These are phyloP conservation scores for Colistium nudipinnis DNA, from an alignment of 2,113 vertebrate genomes.

Conservation along the genomic window DNA sequence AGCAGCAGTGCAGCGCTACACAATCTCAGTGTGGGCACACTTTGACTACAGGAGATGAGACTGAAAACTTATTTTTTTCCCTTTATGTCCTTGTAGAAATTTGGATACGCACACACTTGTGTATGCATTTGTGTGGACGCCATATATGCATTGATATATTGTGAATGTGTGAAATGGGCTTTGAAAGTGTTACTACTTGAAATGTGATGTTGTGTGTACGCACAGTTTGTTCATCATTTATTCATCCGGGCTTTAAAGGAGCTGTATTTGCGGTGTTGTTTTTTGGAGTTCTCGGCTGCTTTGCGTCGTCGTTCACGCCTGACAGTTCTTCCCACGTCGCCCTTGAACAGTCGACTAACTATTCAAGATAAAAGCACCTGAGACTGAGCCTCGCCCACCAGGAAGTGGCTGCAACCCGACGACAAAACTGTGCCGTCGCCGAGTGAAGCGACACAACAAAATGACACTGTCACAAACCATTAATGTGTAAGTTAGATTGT, in stretches of 20 bases:
- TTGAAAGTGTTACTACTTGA: neutral
- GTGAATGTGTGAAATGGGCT: neutral
- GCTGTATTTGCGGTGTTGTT: neutral
- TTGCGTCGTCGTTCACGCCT: neutral
- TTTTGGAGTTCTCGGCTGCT: neutral
- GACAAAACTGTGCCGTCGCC: neutral
- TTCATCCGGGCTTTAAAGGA: neutral
- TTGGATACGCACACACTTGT: neutral
- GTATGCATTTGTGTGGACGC: neutral
- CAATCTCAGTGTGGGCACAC: slow-evolving; percentile 35
- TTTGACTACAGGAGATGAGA: slow-evolving; percentile 11
- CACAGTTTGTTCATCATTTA: neutral
- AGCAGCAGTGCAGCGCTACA: slow-evolving; percentile 31
- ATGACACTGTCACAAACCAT: neutral
- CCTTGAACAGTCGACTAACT: slow-evolving; percentile 8
- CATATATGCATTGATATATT: neutral
- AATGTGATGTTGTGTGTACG: neutral
- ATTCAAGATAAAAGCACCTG: slow-evolving; percentile 6
- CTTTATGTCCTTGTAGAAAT: neutral
- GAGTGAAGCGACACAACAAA: neutral
- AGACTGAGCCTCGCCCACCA: neutral
- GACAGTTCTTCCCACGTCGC: slow-evolving; percentile 7
- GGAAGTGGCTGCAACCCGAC: too few species aligned
- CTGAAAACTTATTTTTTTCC: neutral
- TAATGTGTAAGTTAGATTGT: neutral